Conservation (phyloP, 2,113 vertebrate species). For the Erythrolamprus reginae region DNA sequence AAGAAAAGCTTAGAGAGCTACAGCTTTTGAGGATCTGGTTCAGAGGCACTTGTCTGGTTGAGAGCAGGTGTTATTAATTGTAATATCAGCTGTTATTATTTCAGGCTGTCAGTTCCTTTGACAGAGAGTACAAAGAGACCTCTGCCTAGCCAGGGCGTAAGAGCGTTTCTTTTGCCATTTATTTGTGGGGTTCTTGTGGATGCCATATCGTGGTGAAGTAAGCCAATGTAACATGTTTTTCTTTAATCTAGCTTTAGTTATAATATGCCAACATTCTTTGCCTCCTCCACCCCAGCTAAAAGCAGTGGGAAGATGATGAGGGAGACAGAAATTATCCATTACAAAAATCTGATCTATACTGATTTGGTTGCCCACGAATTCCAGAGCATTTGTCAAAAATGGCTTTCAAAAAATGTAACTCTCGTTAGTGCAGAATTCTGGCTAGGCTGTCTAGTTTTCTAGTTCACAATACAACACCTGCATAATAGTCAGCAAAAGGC, state of each 20-base stretch:
- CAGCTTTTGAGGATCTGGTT: not conserved
- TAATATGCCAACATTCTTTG: not conserved
- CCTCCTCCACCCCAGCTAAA: not conserved
- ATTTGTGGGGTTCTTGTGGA: not conserved
- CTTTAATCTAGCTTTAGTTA: not conserved
- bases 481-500: not conserved
- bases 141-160: not conserved
- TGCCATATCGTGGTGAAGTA: not conserved
- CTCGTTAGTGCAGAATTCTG: not conserved
- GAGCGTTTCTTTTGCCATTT: not conserved
- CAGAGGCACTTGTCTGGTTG: not conserved
- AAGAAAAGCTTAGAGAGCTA: not conserved
- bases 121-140: not conserved
- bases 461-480: not conserved
- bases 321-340: not conserved
- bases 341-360: not conserved
- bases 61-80: not conserved
- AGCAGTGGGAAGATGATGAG: not conserved
- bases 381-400: not conserved
- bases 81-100: not conserved
- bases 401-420: not conserved
- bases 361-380: too few species aligned
- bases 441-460: not conserved
- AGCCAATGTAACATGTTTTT: not conserved
- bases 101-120: not conserved